Base-by-base conservation (phyloP, 1,140 invertebrate species). In the Hirudo medicinalis region DNA sequence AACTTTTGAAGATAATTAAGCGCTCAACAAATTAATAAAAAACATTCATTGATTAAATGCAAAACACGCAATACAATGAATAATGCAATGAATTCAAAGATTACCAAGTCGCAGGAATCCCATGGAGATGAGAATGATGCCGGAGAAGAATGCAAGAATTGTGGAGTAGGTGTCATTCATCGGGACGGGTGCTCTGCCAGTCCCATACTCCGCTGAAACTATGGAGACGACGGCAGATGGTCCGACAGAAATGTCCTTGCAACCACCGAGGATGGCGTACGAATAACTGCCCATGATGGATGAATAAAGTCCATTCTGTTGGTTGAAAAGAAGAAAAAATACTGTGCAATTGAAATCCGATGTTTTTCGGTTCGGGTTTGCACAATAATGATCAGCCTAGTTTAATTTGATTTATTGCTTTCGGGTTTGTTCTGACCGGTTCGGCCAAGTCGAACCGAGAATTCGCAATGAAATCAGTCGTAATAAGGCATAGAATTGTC, bases 211-310 rank as follows among this genome's bases (percentile, higher is more conserved):
- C 19, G 78, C 79, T 27, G 78, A 78, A 77, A 83, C 78, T 8
- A 83, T 75, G 13, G 80, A 81, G 78, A 82, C 81, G 72, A 83
- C 81, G 72, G 82, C 81, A 25, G 81, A 82, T 20, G 81, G 81
- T 68, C 82, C 83, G 0, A 83, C 75, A 13, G 91, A 92, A 5
- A 95, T 89, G 83, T 95, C 90, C 78, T 89, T 92, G 66, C 92
- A 88, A 0, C 90, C 92, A 6, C 93, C 94, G 75, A 97, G 87
- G 72, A 94, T 80, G 54, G 89, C 84, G 80, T 97, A 97, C 22
- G 94, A 82, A 76, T 94, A 91, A 74, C 89, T 91, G 5, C 92
- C 91, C 82, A 93, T 87, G 80, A 95, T 94, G 0, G 91, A 89
- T 0, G 91, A 92, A 80, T 95, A 95, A 9, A 96, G 83, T 0